Percentiles rank a stretch among this genome's conserved stretches.
Conservation (phyloP, 2,888 invertebrate genomes). For the Sinotaia quadrata region DNA sequence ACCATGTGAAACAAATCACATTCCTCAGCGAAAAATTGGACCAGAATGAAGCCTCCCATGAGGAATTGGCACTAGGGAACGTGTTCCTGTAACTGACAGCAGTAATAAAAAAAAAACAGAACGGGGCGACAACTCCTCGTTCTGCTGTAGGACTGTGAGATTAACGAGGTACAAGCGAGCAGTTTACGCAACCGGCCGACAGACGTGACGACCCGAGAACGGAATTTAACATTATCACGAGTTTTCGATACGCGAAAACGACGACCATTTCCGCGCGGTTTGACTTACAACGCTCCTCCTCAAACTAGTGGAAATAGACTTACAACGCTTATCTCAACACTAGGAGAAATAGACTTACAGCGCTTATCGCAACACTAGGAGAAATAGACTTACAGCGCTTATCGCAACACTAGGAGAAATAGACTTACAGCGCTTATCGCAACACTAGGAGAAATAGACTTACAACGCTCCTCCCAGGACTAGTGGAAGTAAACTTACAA, state of each 20-base stretch:
- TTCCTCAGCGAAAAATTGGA: slow-evolving; percentile 28
- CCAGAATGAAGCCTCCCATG: slow-evolving; percentile 6
- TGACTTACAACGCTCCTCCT: neutral
- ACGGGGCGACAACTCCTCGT: neutral
- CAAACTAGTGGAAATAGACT: too few relatives aligned
- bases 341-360: too few relatives aligned
- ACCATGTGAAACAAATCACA: slow-evolving; percentile 24
- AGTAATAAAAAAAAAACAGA: neutral
- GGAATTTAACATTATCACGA: slow-evolving; percentile 6
- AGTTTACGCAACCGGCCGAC: neutral
- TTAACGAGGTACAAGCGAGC: slow-evolving; percentile 2
- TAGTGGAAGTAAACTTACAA: too few relatives aligned
- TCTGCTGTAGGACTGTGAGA: slow-evolving; percentile 1
- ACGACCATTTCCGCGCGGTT: neutral
- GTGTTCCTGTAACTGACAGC: neutral
- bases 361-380: too few relatives aligned
- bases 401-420: too few relatives aligned
- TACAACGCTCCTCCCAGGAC: too few relatives aligned
- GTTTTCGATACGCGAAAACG: too few relatives aligned
- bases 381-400: too few relatives aligned
- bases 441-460: too few relatives aligned
- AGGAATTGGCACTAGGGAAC: neutral
- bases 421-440: too few relatives aligned
- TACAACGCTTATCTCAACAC: too few relatives aligned
- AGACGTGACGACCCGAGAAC: neutral